Evolutionary conservation across 2,888 invertebrate species (phyloP).

Genomic region (Serrognathus titanus): DNA sequence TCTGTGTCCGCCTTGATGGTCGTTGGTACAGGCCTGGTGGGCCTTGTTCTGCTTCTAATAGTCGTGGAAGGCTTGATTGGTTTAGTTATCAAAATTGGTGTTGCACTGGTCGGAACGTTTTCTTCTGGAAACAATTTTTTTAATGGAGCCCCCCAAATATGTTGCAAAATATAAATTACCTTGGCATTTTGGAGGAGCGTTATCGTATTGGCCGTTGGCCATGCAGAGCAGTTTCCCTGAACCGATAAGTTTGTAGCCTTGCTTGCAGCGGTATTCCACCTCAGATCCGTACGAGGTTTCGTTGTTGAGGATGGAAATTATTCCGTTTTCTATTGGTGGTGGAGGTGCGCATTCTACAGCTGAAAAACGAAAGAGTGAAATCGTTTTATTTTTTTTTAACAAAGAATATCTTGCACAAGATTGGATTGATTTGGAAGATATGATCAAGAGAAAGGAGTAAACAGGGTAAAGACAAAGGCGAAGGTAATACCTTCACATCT

Average conservation of each 20-base stretch:
- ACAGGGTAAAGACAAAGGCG: too few species aligned
- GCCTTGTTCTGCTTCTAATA: constrained; percentile 38
- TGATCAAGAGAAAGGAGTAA: too few species aligned
- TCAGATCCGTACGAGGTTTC: constrained; percentile 67
- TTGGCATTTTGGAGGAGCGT: constrained; percentile 68
- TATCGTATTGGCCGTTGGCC: constrained; percentile 76
- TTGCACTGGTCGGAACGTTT: constrained; percentile 11
- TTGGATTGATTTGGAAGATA: too few species aligned
- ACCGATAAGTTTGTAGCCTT: constrained; percentile 68
- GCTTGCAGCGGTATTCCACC: constrained; percentile 72
- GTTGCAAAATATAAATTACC: background rate
- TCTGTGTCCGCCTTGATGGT: constrained; percentile 44
- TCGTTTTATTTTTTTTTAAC: background rate
- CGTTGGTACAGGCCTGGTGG: constrained; percentile 45
- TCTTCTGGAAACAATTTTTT: constrained; percentile 22
- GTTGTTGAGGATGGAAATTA: constrained; percentile 52
- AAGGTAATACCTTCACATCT: constrained; percentile 68
- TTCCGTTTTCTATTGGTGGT: constrained; percentile 62
- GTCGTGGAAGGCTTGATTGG: constrained; percentile 30
- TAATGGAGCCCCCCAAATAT: background rate
- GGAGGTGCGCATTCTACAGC: constrained; percentile 73
- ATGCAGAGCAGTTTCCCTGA: constrained; percentile 66
- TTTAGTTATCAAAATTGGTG: constrained; percentile 9
- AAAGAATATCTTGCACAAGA: background rate
- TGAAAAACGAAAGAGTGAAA: constrained; percentile 36